Base-by-base conservation (phyloP, 64 coral and sea anemone genomes). In the Pocillopora verrucosa region DNA sequence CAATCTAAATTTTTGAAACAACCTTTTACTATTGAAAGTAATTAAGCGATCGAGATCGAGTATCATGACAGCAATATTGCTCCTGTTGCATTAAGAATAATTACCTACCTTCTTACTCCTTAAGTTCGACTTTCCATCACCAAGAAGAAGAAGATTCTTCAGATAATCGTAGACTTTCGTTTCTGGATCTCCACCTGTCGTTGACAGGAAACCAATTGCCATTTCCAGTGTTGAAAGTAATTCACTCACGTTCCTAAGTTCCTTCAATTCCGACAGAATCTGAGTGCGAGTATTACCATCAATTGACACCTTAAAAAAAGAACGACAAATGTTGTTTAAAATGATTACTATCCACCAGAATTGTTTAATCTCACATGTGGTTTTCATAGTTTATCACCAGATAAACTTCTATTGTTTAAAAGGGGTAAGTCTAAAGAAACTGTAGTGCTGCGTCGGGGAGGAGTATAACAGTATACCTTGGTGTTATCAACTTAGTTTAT, bases 201-300 rank as follows among this genome's bases (percentile, higher is more conserved):
- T 59, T 36, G 83, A 89, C 60, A 94, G 57, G 36, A 94, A 94
- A 34, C 93, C 83, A 22, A 94, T 91, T 10, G 83, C 89, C 34
- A 94, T 82, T 22, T 94, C 93, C 41, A 94, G 61, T 10, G 84
- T 87, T 11, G n/a, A 74, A 58, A 90, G 78, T 60, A 88, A 89
- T 10, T 90, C 88, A 75, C 58, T 64, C 45, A 94, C 78, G 13
- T 91, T 70, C 14, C 72, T 83, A 16, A 94, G 76, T n/a, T 86
- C 86, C 11, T 73, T 51, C 51, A 94, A 58, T n/a, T 94, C 93
- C 34, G 62, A 77, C 2, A 77, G 61, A 60, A 94, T 88, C 20
- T 76, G 76, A 0, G 38, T 83, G 58, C 76, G 37, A 89, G 56
- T 35, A 36, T 56, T 2, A 25, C 80, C 61, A 58, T 69, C 41